Conservation (phyloP, 1,140 invertebrate genomes). For the Drosophila azteca region DNA sequence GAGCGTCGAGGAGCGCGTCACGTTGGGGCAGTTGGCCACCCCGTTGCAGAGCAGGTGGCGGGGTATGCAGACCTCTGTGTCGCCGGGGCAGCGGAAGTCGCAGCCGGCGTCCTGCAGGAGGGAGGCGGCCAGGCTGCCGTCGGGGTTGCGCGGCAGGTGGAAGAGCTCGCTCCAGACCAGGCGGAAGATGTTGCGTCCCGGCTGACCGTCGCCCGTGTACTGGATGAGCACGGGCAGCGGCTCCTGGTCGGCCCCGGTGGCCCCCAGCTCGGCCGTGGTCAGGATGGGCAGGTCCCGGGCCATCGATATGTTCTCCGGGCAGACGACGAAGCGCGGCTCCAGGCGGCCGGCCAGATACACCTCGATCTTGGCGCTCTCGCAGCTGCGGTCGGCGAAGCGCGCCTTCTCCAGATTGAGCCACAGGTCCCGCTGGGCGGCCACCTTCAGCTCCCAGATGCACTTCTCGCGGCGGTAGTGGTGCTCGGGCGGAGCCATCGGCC, state of each 20-base stretch:
- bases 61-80: slow-evolving; percentile 92
- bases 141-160: slow-evolving; percentile 91
- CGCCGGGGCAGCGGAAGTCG: slow-evolving; percentile 93
- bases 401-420: slow-evolving; percentile 94
- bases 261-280: slow-evolving; percentile 89
- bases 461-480: slow-evolving; percentile 87
- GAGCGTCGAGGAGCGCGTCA: slow-evolving; percentile 84
- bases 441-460: slow-evolving; percentile 94
- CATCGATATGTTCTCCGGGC: slow-evolving; percentile 92
- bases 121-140: slow-evolving; percentile 91
- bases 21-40: slow-evolving; percentile 90
- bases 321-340: slow-evolving; percentile 90
- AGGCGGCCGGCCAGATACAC: slow-evolving; percentile 89
- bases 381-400: slow-evolving; percentile 91
- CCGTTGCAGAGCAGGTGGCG: slow-evolving; percentile 93
- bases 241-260: slow-evolving; percentile 86
- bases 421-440: slow-evolving; percentile 91
- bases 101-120: slow-evolving; percentile 88
- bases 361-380: slow-evolving; percentile 93
- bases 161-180: slow-evolving; percentile 95
- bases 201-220: slow-evolving; percentile 87
- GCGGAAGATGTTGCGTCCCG: slow-evolving; percentile 92
- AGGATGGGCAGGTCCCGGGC: slow-evolving; percentile 91
- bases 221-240: slow-evolving; percentile 87
- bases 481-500: slow-evolving; percentile 77